phyloP scores from a whole-genome alignment of 2,888 invertebrate species.

The Cosmorhoe ocellata region DNA sequence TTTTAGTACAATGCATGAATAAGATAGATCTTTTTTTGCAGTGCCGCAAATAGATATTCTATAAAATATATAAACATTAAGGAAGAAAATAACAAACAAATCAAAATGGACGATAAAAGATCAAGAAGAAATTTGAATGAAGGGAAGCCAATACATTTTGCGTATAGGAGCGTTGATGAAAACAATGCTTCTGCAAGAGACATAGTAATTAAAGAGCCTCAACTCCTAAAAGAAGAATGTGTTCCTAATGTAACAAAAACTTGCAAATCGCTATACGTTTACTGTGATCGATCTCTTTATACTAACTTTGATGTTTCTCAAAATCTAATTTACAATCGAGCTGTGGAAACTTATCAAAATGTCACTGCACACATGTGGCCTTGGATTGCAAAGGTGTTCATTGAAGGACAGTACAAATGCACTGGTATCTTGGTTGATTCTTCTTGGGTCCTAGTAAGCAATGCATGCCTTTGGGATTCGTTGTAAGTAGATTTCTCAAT shows the following conservation, averaged over 20 bases:
- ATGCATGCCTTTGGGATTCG: conserved; percentile 75
- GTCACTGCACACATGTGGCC: conserved; percentile 75
- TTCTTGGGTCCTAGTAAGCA: conserved; percentile 85
- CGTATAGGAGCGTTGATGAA: conserved; percentile 46
- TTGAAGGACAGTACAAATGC: conserved; percentile 87
- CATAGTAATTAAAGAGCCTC: conserved; percentile 59
- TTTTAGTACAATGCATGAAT: too few relatives aligned
- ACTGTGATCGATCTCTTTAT: conserved; percentile 74
- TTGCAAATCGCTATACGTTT: conserved; percentile 80
- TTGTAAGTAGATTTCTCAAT: conserved; percentile 25
- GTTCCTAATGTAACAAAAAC: conserved; percentile 72
- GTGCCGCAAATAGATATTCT: conserved; percentile 63
- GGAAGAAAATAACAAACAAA: conserved; percentile 45
- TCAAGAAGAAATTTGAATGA: conserved; percentile 46
- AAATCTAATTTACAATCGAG: conserved; percentile 45
- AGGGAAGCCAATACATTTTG: conserved; percentile 56
- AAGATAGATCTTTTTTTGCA: conserved; percentile 39
- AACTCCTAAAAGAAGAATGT: conserved; percentile 69
- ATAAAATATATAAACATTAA: conserved; percentile 68
- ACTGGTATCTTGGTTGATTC: conserved; percentile 86
- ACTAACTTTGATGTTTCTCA: conserved; percentile 57
- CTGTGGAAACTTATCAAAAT: conserved; percentile 36
- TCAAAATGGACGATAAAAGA: conserved; percentile 41
- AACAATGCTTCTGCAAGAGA: conserved; percentile 44
- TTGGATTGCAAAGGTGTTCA: conserved; percentile 88